Evolutionary conservation across 2,888 invertebrate species (phyloP).

Genomic region (Coecobrya sp.): DNA sequence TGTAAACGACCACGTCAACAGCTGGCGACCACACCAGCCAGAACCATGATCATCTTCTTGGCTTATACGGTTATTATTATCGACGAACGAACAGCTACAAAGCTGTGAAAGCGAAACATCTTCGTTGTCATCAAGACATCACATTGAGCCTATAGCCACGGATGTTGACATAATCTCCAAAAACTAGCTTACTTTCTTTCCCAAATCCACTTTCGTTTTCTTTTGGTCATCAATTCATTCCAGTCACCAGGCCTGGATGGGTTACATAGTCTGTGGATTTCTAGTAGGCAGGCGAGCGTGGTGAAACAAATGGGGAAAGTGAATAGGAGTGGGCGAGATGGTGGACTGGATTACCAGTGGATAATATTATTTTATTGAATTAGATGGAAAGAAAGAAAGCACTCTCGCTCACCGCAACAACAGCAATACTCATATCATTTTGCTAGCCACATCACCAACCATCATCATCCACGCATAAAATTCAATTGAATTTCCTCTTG

Average conservation of each 20-base stretch:
- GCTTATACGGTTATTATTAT: slow-evolving; percentile 16
- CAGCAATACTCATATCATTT: slow-evolving; percentile 23
- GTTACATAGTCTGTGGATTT: not conserved
- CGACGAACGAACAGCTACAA: not conserved
- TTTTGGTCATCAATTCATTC: slow-evolving; percentile 21
- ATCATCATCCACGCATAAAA: slow-evolving; percentile 49
- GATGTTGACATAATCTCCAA: slow-evolving; percentile 20
- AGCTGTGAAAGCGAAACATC: not conserved
- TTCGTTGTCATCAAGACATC: slow-evolving; percentile 23
- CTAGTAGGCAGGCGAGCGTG: not conserved
- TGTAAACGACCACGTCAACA: slow-evolving; percentile 5
- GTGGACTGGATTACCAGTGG: slow-evolving; percentile 26
- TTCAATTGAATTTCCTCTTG: slow-evolving; percentile 38
- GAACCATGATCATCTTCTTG: not conserved
- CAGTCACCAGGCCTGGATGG: not conserved
- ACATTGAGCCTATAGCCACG: slow-evolving; percentile 9
- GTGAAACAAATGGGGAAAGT: not conserved
- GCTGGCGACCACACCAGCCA: slow-evolving; percentile 10
- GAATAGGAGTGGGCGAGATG: not conserved
- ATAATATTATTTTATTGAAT: slow-evolving; percentile 50
- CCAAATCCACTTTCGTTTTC: not conserved
- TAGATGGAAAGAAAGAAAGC: not conserved
- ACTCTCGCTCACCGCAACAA: slow-evolving; percentile 17
- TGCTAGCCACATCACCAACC: not conserved
- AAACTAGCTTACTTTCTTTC: slow-evolving; percentile 15